Evolutionary conservation across 1,140 invertebrate species (phyloP).

Genomic region (Spodoptera litura): DNA sequence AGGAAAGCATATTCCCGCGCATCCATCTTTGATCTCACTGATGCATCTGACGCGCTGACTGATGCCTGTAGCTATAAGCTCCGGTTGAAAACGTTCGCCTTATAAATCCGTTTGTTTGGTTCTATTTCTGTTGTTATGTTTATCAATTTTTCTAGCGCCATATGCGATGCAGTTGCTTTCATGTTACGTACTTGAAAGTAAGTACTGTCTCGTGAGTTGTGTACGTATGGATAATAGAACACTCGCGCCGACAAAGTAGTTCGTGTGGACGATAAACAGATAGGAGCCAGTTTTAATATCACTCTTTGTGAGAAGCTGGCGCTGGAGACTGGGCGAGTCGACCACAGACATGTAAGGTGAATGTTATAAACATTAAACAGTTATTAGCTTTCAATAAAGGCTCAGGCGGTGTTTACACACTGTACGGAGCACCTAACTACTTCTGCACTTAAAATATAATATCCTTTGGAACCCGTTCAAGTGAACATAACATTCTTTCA

Average conservation of each 20-base stretch:
- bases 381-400: too few species aligned
- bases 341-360: not conserved
- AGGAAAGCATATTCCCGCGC: slow-evolving; percentile 35
- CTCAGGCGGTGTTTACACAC: too few species aligned
- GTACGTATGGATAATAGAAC: slow-evolving; percentile 23
- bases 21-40: slow-evolving; percentile 53
- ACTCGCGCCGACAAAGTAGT: slow-evolving; percentile 27
- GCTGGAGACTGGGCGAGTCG: not conserved
- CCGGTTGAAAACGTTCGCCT: slow-evolving; percentile 38
- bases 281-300: slow-evolving; percentile 29
- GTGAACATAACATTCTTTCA: too few species aligned
- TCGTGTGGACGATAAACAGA: slow-evolving; percentile 32
- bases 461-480: too few species aligned
- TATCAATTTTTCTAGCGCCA: slow-evolving; percentile 52
- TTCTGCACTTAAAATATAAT: too few species aligned
- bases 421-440: too few species aligned
- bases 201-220: slow-evolving; percentile 42
- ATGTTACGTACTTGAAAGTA: slow-evolving; percentile 47
- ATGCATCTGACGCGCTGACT: slow-evolving; percentile 54
- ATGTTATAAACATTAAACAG: not conserved
- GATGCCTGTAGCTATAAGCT: slow-evolving; percentile 43
- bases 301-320: slow-evolving; percentile 14
- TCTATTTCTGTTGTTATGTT: slow-evolving; percentile 51
- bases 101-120: slow-evolving; percentile 45
- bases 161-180: slow-evolving; percentile 47